Evolutionary conservation across 2,888 invertebrate genomes (phyloP).

Genomic region (Perizoma affinitatum): DNA sequence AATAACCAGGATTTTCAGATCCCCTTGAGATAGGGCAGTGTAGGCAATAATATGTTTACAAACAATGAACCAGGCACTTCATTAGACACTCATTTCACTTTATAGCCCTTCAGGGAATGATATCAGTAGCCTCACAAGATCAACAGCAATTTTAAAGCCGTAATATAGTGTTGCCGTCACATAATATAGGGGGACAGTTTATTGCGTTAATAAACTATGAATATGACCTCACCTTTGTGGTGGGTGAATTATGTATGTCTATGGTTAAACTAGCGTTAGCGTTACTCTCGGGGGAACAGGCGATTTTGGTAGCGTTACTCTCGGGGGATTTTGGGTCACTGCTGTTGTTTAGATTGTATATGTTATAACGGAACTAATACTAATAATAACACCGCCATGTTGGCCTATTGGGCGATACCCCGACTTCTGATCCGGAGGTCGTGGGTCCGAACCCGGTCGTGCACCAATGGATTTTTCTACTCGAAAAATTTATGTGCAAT

Average conservation of each 20-base stretch:
- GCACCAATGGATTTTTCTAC: no score
- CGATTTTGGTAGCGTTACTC: constrained; percentile 11
- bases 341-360: constrained; percentile 13
- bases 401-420: no score
- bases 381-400: no score
- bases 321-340: constrained; percentile 24
- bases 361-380: background rate
- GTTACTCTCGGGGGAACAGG: constrained; percentile 16
- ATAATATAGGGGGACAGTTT: constrained; percentile 34
- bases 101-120: constrained; percentile 21
- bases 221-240: constrained; percentile 39
- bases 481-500: no score
- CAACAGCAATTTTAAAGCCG: constrained; percentile 25
- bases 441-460: no score
- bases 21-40: background rate
- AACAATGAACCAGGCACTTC: constrained; percentile 18
- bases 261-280: constrained; percentile 4
- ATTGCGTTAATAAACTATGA: constrained; percentile 41
- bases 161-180: constrained; percentile 24
- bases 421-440: no score
- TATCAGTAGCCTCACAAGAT: constrained; percentile 31
- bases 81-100: constrained; percentile 24
- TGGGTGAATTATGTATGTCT: constrained; percentile 36
- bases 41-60: constrained; percentile 14
- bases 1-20: constrained; percentile 2